A percentile compares a stretch with the other conserved stretches of the same genome.
Evolutionary conservation across 2,113 vertebrate genomes (phyloP).

Genomic region (Labrus mixtus): DNA sequence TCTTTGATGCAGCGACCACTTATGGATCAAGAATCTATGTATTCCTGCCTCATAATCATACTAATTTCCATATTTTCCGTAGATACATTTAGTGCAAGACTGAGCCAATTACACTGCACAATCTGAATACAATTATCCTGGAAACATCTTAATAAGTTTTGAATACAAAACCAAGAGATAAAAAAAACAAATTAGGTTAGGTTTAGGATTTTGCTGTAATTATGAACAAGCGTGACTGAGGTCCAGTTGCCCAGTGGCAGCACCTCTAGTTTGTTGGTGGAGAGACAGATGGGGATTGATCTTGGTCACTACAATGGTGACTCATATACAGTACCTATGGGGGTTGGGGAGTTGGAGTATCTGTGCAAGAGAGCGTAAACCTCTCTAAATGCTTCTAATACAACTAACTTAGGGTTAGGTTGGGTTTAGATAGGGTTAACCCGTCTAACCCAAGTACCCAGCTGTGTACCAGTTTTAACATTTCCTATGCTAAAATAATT

Average conservation of each 20-base stretch:
- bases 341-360: not conserved
- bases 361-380: not conserved
- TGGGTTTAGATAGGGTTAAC: too few relatives aligned
- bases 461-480: not conserved
- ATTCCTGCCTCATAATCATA: slow-evolving; percentile 26
- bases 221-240: not conserved
- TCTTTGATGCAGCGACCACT: slow-evolving; percentile 39
- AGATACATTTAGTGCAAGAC: slow-evolving; percentile 9
- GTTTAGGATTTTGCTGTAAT: slow-evolving; percentile 9
- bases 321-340: slow-evolving; percentile 15
- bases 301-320: slow-evolving; percentile 30
- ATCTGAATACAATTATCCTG: slow-evolving; percentile 22
- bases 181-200: slow-evolving; percentile 8
- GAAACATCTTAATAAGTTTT: slow-evolving; percentile 31
- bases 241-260: slow-evolving; percentile 7
- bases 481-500: not conserved
- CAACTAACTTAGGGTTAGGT: too few relatives aligned
- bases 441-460: not conserved
- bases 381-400: not conserved
- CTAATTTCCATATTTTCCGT: slow-evolving; percentile 6
- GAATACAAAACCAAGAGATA: slow-evolving; percentile 21
- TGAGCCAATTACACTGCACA: slow-evolving; percentile 18
- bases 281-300: slow-evolving; percentile 8
- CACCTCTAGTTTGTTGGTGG: not conserved
- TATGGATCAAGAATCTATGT: slow-evolving; percentile 18